These are phyloP conservation scores for Parnassius smintheus DNA, from an alignment of 2,888 invertebrate species.

Conservation along the genomic window DNA sequence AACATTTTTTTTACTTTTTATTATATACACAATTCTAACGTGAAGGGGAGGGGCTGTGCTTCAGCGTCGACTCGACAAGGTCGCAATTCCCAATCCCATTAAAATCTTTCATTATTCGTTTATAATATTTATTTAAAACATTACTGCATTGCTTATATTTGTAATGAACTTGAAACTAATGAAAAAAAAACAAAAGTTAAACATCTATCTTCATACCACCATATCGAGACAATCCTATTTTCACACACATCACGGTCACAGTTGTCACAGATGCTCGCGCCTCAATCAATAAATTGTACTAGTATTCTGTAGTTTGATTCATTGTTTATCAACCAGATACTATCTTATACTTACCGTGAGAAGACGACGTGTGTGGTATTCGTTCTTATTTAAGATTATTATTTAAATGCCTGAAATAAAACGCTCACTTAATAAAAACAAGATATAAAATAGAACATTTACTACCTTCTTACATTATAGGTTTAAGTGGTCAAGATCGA, in stretches of 20 bases:
- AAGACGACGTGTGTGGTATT: constrained; percentile 38
- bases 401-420: constrained; percentile 8
- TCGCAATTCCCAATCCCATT: too few species aligned
- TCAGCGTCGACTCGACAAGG: too few species aligned
- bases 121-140: too few species aligned
- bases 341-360: constrained; percentile 35
- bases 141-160: too few species aligned
- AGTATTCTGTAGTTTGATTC: constrained; percentile 51
- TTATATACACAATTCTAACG: too few species aligned
- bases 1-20: too few species aligned
- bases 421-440: constrained; percentile 16
- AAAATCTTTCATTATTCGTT: too few species aligned
- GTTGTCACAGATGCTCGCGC: constrained; percentile 38
- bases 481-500: constrained; percentile 1
- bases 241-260: constrained; percentile 34
- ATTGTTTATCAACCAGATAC: constrained; percentile 37
- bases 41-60: too few species aligned
- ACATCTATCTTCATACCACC: too few species aligned
- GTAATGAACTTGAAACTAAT: too few species aligned
- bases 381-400: constrained; percentile 18
- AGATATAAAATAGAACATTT: constrained; percentile 16
- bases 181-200: too few species aligned
- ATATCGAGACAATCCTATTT: constrained; percentile 5
- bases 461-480: background rate
- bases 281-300: constrained; percentile 65